Evolutionary conservation across 2,113 vertebrate species (phyloP), one percentile per base, ranked within the genome.

Genomic region (Columba livia): DNA sequence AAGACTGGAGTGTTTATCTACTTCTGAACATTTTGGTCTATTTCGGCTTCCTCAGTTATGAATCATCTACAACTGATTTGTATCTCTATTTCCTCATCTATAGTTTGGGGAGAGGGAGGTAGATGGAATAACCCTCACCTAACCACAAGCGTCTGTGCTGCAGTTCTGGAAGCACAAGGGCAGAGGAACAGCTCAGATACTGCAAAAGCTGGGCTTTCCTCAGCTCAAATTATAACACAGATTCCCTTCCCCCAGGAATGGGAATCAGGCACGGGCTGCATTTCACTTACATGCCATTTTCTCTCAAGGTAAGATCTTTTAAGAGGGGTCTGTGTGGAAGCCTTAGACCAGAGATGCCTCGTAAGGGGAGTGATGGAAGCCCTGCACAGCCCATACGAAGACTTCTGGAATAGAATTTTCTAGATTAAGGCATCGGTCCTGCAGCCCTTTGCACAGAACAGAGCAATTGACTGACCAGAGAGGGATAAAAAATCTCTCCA

Each of bases 21-120:
- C 66, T 74, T 54, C 61, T 66, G 60, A 89, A 90, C 60, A 60
- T 73, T 89, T 81, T 69, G 62, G 73, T 15, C 70, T 90, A 61
- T 57, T 66, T 89, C 89, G 42, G 64, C 53, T 89, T 93, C 88
- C 75, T 94, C 24, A 40, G 40, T 88, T 92, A 92, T 83, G 91
- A 94, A 50, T 90, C 74, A 91, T 77, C 82, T 81, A 21, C 17
- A 34, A 64, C 50, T 83, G 82, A 67, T 90, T 64, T 65, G 23
- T 90, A 86, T 80, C 89, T 90, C 36, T 56, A 5, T 78, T 91
- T 88, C 74, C 70, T 94, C 26, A 32, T 73, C 84, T 65, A 81
- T 77, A 61, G 47, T 85, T 29, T n/a, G 47, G 67, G 67, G 78
- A 93, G 48, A 75, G 23, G 10, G 15, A 65, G 50, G 44, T 15